A percentile compares a stretch with the other conserved stretches of the same genome.
Evolutionary conservation across 1,140 invertebrate genomes (phyloP).

Genomic region (Centruroides vittatus): DNA sequence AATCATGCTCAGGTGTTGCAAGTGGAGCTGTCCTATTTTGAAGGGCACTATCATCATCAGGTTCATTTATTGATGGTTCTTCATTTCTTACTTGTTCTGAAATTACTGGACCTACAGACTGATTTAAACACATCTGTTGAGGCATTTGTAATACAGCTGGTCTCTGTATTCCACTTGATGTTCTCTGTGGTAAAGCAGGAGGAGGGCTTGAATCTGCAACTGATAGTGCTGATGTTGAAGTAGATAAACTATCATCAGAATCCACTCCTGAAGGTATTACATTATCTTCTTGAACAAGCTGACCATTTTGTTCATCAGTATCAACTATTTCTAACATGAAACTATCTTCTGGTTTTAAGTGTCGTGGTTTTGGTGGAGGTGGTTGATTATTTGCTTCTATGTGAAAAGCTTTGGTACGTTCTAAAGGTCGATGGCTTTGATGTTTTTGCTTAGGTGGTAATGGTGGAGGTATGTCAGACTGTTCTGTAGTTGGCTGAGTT

Average conservation of each 20-base stretch:
- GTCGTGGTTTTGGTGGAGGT: slow-evolving; percentile 13
- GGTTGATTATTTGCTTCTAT: slow-evolving; percentile 4
- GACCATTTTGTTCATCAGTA: slow-evolving; percentile 41
- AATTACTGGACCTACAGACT: too few relatives aligned
- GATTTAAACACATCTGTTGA: too few relatives aligned
- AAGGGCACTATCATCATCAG: too few relatives aligned
- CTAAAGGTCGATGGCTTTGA: slow-evolving; percentile 27
- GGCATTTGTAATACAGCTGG: neutral
- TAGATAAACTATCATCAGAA: slow-evolving; percentile 1
- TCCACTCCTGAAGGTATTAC: slow-evolving; percentile 5
- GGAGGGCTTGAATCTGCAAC: slow-evolving; percentile 10
- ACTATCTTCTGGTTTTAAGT: slow-evolving; percentile 44
- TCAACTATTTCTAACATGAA: slow-evolving; percentile 64
- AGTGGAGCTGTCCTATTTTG: slow-evolving; percentile 32
- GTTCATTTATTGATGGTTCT: too few relatives aligned
- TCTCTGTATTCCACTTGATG: slow-evolving; percentile 8
- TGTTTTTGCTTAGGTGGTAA: slow-evolving; percentile 28
- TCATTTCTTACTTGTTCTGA: too few relatives aligned
- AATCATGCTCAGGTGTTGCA: slow-evolving; percentile 45
- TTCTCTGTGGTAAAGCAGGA: slow-evolving; percentile 7
- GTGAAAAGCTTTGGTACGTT: slow-evolving; percentile 28
- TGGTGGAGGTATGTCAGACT: slow-evolving; percentile 27
- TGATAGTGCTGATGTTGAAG: slow-evolving; percentile 4
- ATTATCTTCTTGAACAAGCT: slow-evolving; percentile 1
- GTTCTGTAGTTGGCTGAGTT: slow-evolving; percentile 8